These are phyloP conservation scores for Poeciliopsis turrubarensis DNA, from an alignment of 2,113 vertebrate genomes.

Conservation along the genomic window DNA sequence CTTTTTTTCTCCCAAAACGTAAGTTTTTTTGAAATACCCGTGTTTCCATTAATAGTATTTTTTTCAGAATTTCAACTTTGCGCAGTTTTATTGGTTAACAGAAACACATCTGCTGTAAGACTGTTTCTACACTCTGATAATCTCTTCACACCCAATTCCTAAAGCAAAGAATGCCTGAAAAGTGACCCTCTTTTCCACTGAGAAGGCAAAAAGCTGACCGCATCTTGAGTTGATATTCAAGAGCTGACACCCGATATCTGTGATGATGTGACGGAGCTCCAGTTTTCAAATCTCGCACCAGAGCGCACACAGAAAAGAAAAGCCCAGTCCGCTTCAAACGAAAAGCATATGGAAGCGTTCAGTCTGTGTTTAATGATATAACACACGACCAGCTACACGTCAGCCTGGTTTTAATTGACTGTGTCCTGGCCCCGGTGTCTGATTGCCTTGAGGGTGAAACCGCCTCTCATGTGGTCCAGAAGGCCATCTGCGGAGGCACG, in stretches of 20 bases:
- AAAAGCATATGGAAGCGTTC: slow-evolving; percentile 55
- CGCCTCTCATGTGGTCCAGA: slow-evolving; percentile 41
- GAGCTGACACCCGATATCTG: neutral
- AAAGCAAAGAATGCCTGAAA: neutral
- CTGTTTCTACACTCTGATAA: neutral
- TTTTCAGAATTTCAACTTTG: no score
- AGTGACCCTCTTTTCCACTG: neutral
- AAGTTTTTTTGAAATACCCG: no score
- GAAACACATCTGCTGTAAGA: no score
- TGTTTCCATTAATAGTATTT: no score
- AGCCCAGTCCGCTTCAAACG: slow-evolving; percentile 12
- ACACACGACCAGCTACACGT: slow-evolving; percentile 35
- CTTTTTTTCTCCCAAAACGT: no score
- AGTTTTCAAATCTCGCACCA: neutral
- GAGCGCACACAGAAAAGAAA: neutral
- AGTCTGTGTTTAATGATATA: slow-evolving; percentile 29
- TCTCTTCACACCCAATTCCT: neutral
- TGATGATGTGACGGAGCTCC: neutral
- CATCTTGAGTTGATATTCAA: neutral
- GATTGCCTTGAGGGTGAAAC: slow-evolving; percentile 53
- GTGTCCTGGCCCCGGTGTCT: slow-evolving; percentile 9
- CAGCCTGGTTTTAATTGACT: slow-evolving; percentile 35
- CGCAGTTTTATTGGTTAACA: no score
- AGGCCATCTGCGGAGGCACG: slow-evolving; percentile 50
- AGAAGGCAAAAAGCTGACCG: neutral